Evolutionary conservation across 2,113 vertebrate genomes (phyloP).

Genomic region (Grantiella picta): DNA sequence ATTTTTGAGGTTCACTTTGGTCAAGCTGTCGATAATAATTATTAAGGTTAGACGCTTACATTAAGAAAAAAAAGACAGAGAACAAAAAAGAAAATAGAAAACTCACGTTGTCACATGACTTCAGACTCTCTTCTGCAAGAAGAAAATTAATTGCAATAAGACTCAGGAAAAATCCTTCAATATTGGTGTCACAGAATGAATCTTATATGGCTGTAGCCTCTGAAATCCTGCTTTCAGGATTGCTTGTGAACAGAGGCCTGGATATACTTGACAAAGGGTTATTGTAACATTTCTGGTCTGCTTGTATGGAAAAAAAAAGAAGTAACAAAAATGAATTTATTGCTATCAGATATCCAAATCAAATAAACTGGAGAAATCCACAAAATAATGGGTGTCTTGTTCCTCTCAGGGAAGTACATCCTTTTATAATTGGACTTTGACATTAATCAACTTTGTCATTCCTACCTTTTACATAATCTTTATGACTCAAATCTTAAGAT

Average conservation of each 20-base stretch:
- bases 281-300: neutral
- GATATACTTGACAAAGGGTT: neutral
- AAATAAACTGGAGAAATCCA: conserved; percentile 44
- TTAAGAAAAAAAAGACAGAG: neutral
- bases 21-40: neutral
- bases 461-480: neutral
- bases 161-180: neutral
- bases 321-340: neutral
- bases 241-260: neutral
- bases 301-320: neutral
- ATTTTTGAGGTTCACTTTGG: neutral
- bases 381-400: conserved; percentile 27
- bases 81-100: neutral
- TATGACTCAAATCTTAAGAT: conserved; percentile 20
- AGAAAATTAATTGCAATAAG: neutral
- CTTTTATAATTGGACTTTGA: conserved; percentile 29
- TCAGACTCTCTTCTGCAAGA: neutral
- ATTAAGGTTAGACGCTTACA: neutral
- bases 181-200: fast-evolving
- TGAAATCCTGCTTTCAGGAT: neutral
- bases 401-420: conserved; percentile 14
- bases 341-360: conserved; percentile 51
- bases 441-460: neutral
- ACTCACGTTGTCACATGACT: neutral
- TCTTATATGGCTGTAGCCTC: neutral